phyloP scores from a whole-genome alignment of 2,888 invertebrate genomes.

The Lapara coniferarum region DNA sequence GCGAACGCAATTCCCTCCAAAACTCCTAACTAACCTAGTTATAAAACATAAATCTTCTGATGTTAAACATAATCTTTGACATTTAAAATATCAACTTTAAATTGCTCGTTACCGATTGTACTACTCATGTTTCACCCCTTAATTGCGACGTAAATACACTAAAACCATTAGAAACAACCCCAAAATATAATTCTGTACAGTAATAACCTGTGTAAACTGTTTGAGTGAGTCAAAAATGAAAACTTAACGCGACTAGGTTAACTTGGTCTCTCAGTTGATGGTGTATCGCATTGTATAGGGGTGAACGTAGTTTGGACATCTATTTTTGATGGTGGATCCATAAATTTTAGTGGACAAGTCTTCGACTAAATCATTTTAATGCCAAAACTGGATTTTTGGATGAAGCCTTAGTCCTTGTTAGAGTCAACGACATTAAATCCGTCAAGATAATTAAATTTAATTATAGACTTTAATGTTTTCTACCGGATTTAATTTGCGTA shows the following conservation, averaged over 20 bases:
- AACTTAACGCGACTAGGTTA: slow-evolving; percentile 28
- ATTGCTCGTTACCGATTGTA: slow-evolving; percentile 47
- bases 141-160: slow-evolving; percentile 63
- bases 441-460: too few species aligned
- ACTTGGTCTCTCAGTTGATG: slow-evolving; percentile 27
- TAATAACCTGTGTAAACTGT: slow-evolving; percentile 60
- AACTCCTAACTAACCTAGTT: slow-evolving; percentile 5
- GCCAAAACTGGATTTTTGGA: slow-evolving; percentile 68
- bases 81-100: slow-evolving; percentile 41
- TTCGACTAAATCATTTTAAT: slow-evolving; percentile 76
- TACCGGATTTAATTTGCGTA: neutral
- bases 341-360: slow-evolving; percentile 63
- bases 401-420: slow-evolving; percentile 51
- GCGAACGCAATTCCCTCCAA: neutral
- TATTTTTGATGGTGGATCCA: slow-evolving; percentile 63
- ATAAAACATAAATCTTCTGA: neutral
- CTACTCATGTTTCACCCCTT: slow-evolving; percentile 52
- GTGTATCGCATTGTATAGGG: neutral
- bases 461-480: neutral
- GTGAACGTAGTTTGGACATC: slow-evolving; percentile 44
- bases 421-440: slow-evolving; percentile 39
- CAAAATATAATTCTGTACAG: slow-evolving; percentile 52
- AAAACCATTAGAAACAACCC: slow-evolving; percentile 46
- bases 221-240: slow-evolving; percentile 48
- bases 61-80: slow-evolving; percentile 12